Base-by-base conservation (phyloP, 2,113 vertebrate species). In the Oreochromis spilurus region DNA sequence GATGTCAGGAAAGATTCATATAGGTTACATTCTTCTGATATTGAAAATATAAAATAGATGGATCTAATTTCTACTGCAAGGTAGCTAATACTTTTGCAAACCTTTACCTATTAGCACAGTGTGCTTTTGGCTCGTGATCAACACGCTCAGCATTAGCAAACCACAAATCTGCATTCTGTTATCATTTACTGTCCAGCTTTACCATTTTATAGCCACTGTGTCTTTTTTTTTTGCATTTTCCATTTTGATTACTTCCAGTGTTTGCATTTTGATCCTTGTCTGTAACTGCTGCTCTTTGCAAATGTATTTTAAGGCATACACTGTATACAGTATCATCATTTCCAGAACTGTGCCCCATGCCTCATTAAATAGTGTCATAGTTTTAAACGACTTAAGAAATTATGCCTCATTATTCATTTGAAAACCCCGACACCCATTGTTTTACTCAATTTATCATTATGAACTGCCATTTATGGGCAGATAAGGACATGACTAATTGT, bases 401-500 rank as follows among this genome's bases (percentile, higher is more conserved):
- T 2, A 36, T 21, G 50, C 9, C 17, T 79, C 6, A 16, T 81
- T 60, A 60, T 81, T 81, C 36, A 45, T 60, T 57, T 48, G 38
- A 43, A 77, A 52, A 77, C 11, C 24, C 17, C 2, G 7, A 21
- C 14, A 10, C 48, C 9, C 34, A 6, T 75, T 62, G 65, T 84
- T 79, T 45, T 43, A n/a, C 40, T 54, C 65, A 50, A 12, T 77
- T n/a, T 50, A 50, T 77, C 1, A 2, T 45, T 38, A 16, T 65
- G 31, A 72, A 53, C 9, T 81, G 16, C 10, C 9, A 52, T 38
- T 87, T 31, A 29, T 50, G 8, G 9, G 77, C 60, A 31, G 53
- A 85, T 48, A 43, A 55, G 10, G 5, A 81, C 60, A 21, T 55
- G 83, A 82, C 65, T 45, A 62, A 83, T n/a, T 55, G 26, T 78